Evolutionary conservation across 2,888 invertebrate species (phyloP), one percentile per base, ranked within the genome.

Genomic region (Agriotes lineatus): DNA sequence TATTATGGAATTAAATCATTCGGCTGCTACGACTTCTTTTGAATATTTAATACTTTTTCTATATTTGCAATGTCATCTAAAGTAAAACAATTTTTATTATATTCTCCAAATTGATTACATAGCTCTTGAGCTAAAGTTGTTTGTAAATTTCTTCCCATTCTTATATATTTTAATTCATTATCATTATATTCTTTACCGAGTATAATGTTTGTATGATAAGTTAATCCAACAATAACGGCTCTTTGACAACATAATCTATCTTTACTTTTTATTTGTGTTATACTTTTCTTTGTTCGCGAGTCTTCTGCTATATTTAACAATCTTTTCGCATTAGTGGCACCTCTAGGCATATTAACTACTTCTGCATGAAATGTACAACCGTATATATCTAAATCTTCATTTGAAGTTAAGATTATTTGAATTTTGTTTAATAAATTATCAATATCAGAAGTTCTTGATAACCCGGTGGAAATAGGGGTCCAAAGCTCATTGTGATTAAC

Each of bases 291-390:
- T 22, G 25, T 48, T 48, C 19, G 1, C 18, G 19, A 20, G 48
- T 48, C 22, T 48, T 48, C 22, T 48, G 48, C 22, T 48, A 48
- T 20, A 48, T 48, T 20, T 48, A 48, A 48, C 14, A 48, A 20
- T 48, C 22, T 22, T 22, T 48, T 5, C 42, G 16, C 20, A 44
- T 44, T 44, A 44, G 19, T 20, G 22, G n/a, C 48, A 48, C 48
- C 48, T 48, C 22, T 48, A 48, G 48, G 48, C 48, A 48, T 48
- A 48, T 22, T 48, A 22, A 48, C 48, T 1, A 48, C 22, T 48
- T 42, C 22, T 3, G 7, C 3, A 35, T 6, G 2, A 6, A 35
- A 35, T 35, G 2, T n/a, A 35, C 35, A 35, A 35, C 9, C 5
- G 2, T 10, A 35, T 35, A 35, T 35, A 35, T 35, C 35, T 35